These are phyloP conservation scores for Thermophis baileyi DNA, from an alignment of 2,113 vertebrate species.

Conservation along the genomic window DNA sequence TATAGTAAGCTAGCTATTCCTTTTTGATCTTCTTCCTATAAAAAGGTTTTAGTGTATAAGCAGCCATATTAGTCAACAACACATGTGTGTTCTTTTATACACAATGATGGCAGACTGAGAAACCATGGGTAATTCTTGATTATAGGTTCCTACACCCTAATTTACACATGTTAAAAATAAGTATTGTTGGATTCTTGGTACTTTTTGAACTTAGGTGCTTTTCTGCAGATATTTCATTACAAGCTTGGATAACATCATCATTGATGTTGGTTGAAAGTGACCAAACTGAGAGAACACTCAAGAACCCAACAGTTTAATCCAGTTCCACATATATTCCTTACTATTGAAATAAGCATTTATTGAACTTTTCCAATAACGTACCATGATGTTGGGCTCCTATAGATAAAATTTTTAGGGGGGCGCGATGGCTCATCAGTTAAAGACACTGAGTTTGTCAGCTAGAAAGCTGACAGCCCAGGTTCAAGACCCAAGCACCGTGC, in stretches of 20 bases:
- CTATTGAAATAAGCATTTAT: background rate
- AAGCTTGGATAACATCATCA: background rate
- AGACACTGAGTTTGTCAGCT: no score
- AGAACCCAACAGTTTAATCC: background rate
- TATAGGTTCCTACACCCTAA: background rate
- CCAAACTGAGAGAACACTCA: background rate
- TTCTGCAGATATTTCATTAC: background rate
- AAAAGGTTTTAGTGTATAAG: background rate
- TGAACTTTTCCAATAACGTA: no score
- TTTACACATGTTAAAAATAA: background rate
- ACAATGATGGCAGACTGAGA: background rate
- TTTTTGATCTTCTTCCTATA: background rate
- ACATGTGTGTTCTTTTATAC: background rate
- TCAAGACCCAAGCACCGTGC: no score
- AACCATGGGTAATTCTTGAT: background rate
- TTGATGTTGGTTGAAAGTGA: background rate
- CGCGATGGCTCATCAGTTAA: no score
- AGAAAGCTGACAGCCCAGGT: no score
- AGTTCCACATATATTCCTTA: background rate
- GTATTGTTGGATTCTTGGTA: background rate
- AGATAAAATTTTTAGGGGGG: background rate
- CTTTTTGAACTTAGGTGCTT: background rate
- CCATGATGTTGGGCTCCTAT: background rate
- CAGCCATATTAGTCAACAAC: background rate
- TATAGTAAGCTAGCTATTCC: background rate